Evolutionary conservation across 2,888 invertebrate genomes (phyloP), one percentile per base, ranked within the genome.

Genomic region (Nymphalis c-album): DNA sequence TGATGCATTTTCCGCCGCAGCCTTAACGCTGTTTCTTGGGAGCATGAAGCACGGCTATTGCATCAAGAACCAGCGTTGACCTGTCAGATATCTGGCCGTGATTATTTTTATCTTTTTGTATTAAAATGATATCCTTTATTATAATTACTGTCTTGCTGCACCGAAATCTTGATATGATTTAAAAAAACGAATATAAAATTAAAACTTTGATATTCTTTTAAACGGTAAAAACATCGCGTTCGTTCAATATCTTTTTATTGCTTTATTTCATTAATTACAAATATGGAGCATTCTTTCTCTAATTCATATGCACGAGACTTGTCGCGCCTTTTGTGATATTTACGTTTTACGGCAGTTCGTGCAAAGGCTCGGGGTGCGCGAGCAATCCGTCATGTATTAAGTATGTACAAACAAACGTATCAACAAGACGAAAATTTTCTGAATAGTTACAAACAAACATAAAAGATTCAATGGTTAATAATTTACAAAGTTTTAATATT

Each of bases 321-420:
- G 64, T 61, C 48, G 35, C 59, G 63, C 63, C 63, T 61, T 60
- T 61, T 61, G 50, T 57, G 50, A 61, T 68, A 64, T 63, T 63
- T 48, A 60, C 60, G 64, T 57, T 68, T 68, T 60, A 64, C 50
- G 60, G 31, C 60, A 60, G 46, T 57, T 61, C 63, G 60, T 57
- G 57, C 60, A 10, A 60, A 31, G 57, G 60, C 59, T 64, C 18
- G 57, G 26, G 55, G 60, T 60, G 57, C 68, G 64, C 57, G 51
- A n/a, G 48, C 50, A 60, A 63, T 22, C 45, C 22, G 13, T 22
- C 53, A 60, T 60, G 18, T 63, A 67, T 63, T 62, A 58, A 58
- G 22, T 63, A n/a, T n/a, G n/a, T n/a, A 45, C 62, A 67, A 63
- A 59, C 61, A 58, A 45, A 58, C 67, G 50, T 48, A 61, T 61